A percentile compares a stretch with the other conserved stretches of the same genome.
These are phyloP conservation scores for Agapostemon virescens DNA, from an alignment of 2,888 invertebrate genomes.

Conservation along the genomic window DNA sequence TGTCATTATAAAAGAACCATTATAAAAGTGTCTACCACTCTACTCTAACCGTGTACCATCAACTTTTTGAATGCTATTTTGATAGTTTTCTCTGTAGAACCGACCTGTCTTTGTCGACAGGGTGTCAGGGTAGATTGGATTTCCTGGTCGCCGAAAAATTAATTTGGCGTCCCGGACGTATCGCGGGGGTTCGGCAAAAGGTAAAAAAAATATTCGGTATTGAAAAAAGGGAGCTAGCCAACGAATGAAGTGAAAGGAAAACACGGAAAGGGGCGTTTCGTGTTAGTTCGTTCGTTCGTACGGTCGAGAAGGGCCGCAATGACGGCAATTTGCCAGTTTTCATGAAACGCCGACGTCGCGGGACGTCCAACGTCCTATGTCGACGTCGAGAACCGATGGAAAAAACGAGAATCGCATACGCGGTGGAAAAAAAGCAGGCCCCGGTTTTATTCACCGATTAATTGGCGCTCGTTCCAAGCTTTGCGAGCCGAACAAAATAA, in stretches of 20 bases:
- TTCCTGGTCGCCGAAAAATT: slow-evolving; percentile 34
- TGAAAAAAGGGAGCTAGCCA: not conserved
- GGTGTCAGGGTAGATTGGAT: slow-evolving; percentile 12
- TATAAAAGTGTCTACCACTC: not conserved
- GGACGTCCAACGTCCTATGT: slow-evolving; percentile 26
- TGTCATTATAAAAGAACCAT: no score
- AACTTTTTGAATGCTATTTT: not conserved
- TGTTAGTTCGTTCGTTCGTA: slow-evolving; percentile 21
- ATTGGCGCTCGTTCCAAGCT: slow-evolving; percentile 28
- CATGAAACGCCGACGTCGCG: slow-evolving; percentile 35
- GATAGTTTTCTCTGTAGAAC: not conserved
- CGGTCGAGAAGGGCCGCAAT: not conserved
- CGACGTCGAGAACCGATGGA: slow-evolving; percentile 5
- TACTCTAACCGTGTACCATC: not conserved
- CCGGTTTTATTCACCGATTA: slow-evolving; percentile 36
- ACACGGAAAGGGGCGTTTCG: slow-evolving; percentile 12
- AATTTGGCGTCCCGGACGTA: slow-evolving; percentile 22
- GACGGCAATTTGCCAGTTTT: slow-evolving; percentile 44
- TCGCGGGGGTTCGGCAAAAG: not conserved
- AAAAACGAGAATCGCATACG: slow-evolving; percentile 2
- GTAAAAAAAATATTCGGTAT: not conserved
- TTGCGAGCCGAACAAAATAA: slow-evolving; percentile 12
- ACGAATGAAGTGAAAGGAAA: slow-evolving; percentile 3
- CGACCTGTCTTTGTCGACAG: not conserved
- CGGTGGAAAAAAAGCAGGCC: not conserved